phyloP scores from a whole-genome alignment of 2,888 invertebrate species.

The Monoplex corrugatus region DNA sequence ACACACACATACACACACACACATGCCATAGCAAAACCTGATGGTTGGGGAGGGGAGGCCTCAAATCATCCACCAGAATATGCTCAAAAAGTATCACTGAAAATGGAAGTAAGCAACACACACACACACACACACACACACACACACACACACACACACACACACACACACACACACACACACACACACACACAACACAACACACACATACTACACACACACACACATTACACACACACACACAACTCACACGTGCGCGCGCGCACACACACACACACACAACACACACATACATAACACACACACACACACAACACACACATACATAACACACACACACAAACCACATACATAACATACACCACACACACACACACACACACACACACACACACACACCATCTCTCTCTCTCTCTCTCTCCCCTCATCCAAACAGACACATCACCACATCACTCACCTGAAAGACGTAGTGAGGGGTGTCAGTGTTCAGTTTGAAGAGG shows the following conservation, averaged over 20 bases:
- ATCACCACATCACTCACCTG: conserved; percentile 61
- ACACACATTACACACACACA: background rate
- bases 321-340: too few relatives aligned
- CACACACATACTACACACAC: background rate
- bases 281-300: too few relatives aligned
- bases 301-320: too few relatives aligned
- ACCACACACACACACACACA: conserved; percentile 6
- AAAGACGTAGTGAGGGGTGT: conserved; percentile 70
- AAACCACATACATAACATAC: too few relatives aligned
- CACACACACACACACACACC: conserved; percentile 10
- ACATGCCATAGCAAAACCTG: too few relatives aligned
- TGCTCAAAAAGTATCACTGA: too few relatives aligned
- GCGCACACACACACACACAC: too few relatives aligned
- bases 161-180: background rate
- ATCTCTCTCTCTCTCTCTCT: background rate
- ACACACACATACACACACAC: conserved; percentile 17
- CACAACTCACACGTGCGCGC: conserved; percentile 22
- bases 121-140: background rate
- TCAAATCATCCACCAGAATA: too few relatives aligned
- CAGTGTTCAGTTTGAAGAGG: conserved; percentile 87
- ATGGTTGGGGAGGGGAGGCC: too few relatives aligned
- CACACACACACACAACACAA: background rate
- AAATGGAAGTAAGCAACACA: too few relatives aligned
- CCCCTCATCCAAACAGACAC: too few relatives aligned
- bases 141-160: conserved; percentile 22